Evolutionary conservation across 2,797 vertebrate species (phyloP), one percentile per base, ranked within the genome.

Genomic region (Urocyon cinereoargenteus): DNA sequence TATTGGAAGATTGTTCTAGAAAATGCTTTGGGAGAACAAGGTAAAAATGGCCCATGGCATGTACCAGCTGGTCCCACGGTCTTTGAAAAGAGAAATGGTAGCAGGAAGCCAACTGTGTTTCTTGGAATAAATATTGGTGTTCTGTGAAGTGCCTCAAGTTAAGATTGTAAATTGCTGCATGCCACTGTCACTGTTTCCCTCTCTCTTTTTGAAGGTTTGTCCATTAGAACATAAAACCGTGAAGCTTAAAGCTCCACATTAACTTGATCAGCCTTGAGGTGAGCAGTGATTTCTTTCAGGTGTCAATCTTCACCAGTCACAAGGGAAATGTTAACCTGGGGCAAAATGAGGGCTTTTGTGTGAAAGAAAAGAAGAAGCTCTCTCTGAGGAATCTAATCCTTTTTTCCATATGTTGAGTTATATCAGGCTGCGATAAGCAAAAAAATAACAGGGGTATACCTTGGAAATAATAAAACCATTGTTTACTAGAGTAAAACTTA

Each of bases 121-220:
- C 97, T 97, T 97, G 84, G 83, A 93, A 95, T 96, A 97, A 98
- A 97, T 98, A 91, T 82, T 96, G 94, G 75, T 94, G 89, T 98
- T 97, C 90, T 95, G 9, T 72, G 97, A 97, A 90, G 94, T 40
- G 61, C 49, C 90, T 64, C 90, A 95, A 94, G 68, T 86, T 95
- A 94, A 91, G 90, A 92, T 31, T 78, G 28, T 96, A 96, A 86
- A 91, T 84, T 90, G 12, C 16, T 97, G 40, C 88, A 86, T 96
- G 84, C 36, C 66, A 97, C 92, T 31, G 40, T 90, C 83, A 45
- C 53, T 91, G 75, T 53, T 57, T 51, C 81, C 93, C 70, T n/a
- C 62, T 86, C 73, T 86, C 45, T 66, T 62, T 92, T 66, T 93
- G 68, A 95, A 91, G 11, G 0, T 94, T 89, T n/a, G 26, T 78